Conservation (phyloP, 2,113 vertebrate species). For the Myotis lucifugus region DNA sequence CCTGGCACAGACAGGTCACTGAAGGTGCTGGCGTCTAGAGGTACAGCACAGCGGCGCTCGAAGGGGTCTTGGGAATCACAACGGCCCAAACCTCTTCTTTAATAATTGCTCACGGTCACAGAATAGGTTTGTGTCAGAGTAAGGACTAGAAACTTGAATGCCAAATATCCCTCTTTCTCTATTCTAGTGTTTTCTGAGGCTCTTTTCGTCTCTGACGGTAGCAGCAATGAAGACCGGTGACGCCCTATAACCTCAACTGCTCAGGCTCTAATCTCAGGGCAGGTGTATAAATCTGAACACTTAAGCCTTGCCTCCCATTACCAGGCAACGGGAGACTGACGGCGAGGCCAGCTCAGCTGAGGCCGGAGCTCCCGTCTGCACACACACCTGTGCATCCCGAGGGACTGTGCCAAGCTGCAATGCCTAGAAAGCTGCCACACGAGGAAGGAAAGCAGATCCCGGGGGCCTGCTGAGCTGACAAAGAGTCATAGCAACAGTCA, state of each 20-base stretch:
- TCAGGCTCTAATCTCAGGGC: background rate
- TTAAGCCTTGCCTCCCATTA: background rate
- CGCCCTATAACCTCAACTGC: background rate
- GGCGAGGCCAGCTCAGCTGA: background rate
- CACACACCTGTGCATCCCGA: background rate
- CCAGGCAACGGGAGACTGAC: background rate
- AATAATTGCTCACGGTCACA: background rate
- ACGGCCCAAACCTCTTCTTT: background rate
- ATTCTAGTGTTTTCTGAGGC: background rate
- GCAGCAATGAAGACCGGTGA: background rate
- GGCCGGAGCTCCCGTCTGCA: background rate
- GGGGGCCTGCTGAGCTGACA: background rate
- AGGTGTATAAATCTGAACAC: background rate
- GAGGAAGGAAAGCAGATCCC: slow-evolving; percentile 40
- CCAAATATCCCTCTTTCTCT: background rate
- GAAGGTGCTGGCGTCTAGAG: background rate
- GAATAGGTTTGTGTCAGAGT: background rate
- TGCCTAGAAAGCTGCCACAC: slow-evolving; percentile 69
- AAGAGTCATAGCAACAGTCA: background rate
- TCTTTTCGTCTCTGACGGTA: background rate
- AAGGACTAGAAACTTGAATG: background rate
- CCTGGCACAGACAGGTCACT: background rate
- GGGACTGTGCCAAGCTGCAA: background rate
- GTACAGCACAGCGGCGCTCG: background rate
- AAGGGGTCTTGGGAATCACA: background rate